Evolutionary conservation across 92 coral and sea anemone genomes (phyloP), one percentile per base, ranked within the genome.

Genomic region (Phenganax marumi): DNA sequence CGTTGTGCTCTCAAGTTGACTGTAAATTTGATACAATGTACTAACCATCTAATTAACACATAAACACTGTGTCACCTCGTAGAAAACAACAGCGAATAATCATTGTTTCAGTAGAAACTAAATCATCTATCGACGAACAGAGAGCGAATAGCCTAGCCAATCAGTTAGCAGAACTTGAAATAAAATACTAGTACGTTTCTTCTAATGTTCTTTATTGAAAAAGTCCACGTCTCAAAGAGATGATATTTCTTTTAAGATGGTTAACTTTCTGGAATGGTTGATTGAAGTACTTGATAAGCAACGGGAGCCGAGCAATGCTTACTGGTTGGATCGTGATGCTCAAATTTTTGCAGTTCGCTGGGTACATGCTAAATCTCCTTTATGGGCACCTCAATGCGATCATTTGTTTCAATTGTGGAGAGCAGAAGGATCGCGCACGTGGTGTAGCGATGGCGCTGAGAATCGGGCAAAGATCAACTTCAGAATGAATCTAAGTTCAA

Each of bases 291-390:
- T 72, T 7, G 77, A 72, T 7, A 3, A 48, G 21, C 14, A 17
- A 8, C n/a, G 77, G 2, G 47, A n/a, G 12, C 77, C 77, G 8
- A 48, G 50, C 2, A 43, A 43, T 48, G 77, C 77, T 10, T 72
- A 46, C 25, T 72, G 77, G 77, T 12, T 72, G 10, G 56, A 72
- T 24, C 13, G 56, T 46, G 18, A 12, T 7, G 25, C 47, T 12
- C 14, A 24, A 46, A 24, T 46, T 7, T 72, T 72, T 43, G 77
- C 77, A 8, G 56, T 72, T 16, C 77, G 77, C 50, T 72, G 77
- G 77, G 16, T 48, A 10, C 55, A 72, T 24, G 56, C 18, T 12
- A 43, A 49, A 12, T 72, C 54, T 0, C 16, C 14, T 10, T 6
- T 12, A 12, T 72, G 77, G 77, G 50, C 11, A 12, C 55, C 55